Base-by-base conservation (phyloP, 2,888 invertebrate genomes). In the Listrodromus nycthemerus region DNA sequence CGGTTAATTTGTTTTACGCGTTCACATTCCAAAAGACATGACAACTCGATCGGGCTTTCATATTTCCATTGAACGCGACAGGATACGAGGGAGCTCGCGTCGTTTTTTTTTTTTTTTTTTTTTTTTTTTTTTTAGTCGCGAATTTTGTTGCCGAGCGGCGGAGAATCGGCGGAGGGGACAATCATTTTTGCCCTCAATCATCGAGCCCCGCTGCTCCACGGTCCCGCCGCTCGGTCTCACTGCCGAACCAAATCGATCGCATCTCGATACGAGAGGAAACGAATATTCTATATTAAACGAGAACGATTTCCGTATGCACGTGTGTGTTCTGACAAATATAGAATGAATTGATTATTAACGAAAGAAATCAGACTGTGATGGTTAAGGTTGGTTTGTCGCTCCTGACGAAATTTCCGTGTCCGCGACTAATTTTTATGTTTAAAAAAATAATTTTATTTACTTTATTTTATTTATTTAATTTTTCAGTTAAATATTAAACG, bases 161-260 rank as follows among this genome's bases (percentile, higher is more conserved):
- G 83, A 77, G 83, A 83, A 85, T 81, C 66, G 75, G 80, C 70
- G 82, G 74, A 8, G 13, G 52, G 80, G 65, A 69, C 80, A 76
- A 83, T 83, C 78, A 85, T 81, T 79, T 71, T 80, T 83, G 69
- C 78, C 75, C 65, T 76, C 84, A 83, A 81, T 86, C 83, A 85
- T 76, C 82, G 75, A 84, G 50, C 41, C 41, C n/a, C 58, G 41
- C 55, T 21, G 5, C 58, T 67, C 24, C 45, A 50, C 70, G 41
- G 50, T 65, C 66, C 79, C 30, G n/a, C 41, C 5, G 41, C 52
- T 21, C 45, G 16, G 21, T n/a, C 73, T 41, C n/a, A 30, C 41
- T 82, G 77, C 76, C 21, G 63, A 67, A 63, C 37, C 33, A 52
- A 27, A 83, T 83, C 80, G 73, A 83, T 83, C 21, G 55, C 50